Conservation (phyloP, 2,113 vertebrate genomes). For the Cyanoramphus novaezelandiae region DNA sequence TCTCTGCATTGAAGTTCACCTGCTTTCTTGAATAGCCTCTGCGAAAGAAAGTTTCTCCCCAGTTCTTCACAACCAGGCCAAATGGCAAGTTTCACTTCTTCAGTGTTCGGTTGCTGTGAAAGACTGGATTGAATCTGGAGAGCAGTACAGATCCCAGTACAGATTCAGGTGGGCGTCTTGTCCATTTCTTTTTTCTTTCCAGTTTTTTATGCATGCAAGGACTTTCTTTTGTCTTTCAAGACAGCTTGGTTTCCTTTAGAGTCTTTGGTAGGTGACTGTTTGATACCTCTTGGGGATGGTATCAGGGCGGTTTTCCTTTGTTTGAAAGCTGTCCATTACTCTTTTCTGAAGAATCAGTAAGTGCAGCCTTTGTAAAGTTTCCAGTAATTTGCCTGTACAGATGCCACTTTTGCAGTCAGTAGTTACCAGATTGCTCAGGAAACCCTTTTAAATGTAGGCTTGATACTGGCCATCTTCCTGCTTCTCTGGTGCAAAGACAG, state of each 20-base stretch:
- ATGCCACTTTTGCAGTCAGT: background rate
- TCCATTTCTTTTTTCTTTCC: background rate
- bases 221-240: background rate
- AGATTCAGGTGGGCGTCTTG: background rate
- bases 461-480: background rate
- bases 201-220: background rate
- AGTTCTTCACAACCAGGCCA: background rate
- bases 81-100: background rate
- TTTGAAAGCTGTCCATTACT: background rate
- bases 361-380: background rate
- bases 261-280: background rate
- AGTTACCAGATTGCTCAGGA: background rate
- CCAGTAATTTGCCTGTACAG: background rate
- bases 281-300: background rate
- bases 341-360: background rate
- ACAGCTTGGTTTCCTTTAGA: background rate
- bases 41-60: background rate
- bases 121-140: background rate
- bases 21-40: background rate
- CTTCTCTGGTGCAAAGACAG: background rate
- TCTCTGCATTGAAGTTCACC: background rate
- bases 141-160: background rate
- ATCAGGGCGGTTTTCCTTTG: background rate
- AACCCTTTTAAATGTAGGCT: background rate
- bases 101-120: background rate